Percentiles rank a stretch among this genome's conserved stretches.
phyloP scores from a whole-genome alignment of 30 jellyfish, hydroid and myxozoan species.

The Chironex yamaguchii region DNA sequence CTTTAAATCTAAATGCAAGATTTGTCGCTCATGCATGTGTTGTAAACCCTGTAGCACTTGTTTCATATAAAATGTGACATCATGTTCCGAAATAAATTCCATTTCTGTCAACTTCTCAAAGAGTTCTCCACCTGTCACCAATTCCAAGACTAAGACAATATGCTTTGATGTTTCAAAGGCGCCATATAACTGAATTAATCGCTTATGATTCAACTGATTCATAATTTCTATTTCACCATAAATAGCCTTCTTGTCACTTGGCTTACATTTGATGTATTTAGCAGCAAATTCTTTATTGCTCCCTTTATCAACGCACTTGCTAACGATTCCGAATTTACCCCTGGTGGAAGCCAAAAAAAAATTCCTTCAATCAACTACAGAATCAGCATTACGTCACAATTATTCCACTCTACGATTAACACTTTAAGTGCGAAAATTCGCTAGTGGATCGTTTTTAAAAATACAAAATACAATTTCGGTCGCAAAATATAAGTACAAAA shows the following conservation, averaged over 20 bases:
- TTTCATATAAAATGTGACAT: conserved; percentile 97
- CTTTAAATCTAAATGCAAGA: conserved; percentile 94
- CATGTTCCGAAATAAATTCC: conserved; percentile 96
- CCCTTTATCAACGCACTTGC: conserved; percentile 81
- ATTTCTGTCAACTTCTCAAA: conserved; percentile 95
- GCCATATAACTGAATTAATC: conserved; percentile 91
- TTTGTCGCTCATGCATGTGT: conserved; percentile 93
- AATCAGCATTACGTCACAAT: too few species aligned
- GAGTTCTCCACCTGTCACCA: conserved; percentile 97
- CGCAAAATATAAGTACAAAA: too few species aligned
- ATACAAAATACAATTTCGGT: neutral
- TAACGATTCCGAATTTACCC: conserved; percentile 98
- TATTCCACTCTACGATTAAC: too few species aligned
- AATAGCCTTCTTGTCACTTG: conserved; percentile 87
- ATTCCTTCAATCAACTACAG: too few species aligned
- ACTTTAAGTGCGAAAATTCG: too few species aligned
- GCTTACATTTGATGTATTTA: conserved; percentile 89
- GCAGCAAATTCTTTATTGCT: conserved; percentile 92
- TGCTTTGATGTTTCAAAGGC: conserved; percentile 95
- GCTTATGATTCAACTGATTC: conserved; percentile 93
- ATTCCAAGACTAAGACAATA: conserved; percentile 85
- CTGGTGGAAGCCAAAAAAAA: too few species aligned
- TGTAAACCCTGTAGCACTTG: conserved; percentile 95
- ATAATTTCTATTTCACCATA: conserved; percentile 85
- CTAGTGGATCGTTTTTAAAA: neutral